phyloP scores from a whole-genome alignment of 2,113 vertebrate genomes.

The Urocitellus parryii region DNA sequence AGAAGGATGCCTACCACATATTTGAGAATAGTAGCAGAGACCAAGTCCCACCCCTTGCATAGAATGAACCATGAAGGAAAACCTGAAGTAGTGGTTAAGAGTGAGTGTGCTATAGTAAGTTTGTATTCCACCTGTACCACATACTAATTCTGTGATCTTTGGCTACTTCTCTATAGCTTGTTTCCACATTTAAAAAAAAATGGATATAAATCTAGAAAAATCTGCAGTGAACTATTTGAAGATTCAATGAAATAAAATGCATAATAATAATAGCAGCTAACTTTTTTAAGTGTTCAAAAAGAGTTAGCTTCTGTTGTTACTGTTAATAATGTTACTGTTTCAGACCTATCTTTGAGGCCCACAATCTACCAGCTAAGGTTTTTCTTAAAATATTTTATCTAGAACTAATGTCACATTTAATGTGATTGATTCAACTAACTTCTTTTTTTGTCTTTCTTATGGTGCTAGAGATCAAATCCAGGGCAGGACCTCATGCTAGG shows the following conservation, averaged over 20 bases:
- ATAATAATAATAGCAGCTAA: background rate
- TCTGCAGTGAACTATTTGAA: slow-evolving; percentile 33
- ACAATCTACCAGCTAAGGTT: background rate
- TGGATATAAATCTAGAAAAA: slow-evolving; percentile 8
- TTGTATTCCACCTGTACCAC: slow-evolving; percentile 23
- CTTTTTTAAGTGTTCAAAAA: background rate
- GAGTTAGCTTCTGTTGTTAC: background rate
- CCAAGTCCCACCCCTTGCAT: background rate
- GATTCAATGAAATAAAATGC: slow-evolving; percentile 24
- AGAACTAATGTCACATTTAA: slow-evolving; percentile 21
- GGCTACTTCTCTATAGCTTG: background rate
- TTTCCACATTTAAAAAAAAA: slow-evolving; percentile 37
- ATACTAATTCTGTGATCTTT: slow-evolving; percentile 30
- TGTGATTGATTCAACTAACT: slow-evolving; percentile 25
- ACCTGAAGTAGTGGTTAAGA: slow-evolving; percentile 1
- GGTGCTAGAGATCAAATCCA: too few relatives aligned
- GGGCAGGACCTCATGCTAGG: too few relatives aligned
- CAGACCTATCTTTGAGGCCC: slow-evolving; percentile 17
- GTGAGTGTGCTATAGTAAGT: background rate
- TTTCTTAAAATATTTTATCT: slow-evolving; percentile 23
- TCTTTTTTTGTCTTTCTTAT: background rate
- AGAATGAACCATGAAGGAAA: background rate
- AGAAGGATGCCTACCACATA: background rate
- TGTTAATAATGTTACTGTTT: slow-evolving; percentile 13
- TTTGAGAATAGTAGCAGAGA: slow-evolving; percentile 35